Evolutionary conservation across 2,113 vertebrate genomes (phyloP).

Genomic region (Oxyruncus cristatus): DNA sequence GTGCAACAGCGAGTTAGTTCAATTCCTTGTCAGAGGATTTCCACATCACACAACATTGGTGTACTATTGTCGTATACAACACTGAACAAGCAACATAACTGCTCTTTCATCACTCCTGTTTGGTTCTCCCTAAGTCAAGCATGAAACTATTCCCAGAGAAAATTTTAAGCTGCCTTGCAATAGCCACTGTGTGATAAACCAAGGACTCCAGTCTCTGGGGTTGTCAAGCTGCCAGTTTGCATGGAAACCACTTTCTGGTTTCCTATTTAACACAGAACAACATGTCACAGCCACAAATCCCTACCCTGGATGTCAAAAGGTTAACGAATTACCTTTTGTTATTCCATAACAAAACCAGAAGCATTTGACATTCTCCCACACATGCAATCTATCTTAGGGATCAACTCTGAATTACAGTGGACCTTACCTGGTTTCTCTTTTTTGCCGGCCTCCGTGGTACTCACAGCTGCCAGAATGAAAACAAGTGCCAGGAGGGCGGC

Average conservation of each 20-base stretch:
- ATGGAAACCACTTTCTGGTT: not conserved
- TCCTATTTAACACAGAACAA: not conserved
- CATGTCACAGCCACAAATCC: not conserved
- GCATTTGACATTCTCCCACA: not conserved
- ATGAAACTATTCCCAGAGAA: not conserved
- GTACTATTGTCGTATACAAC: not conserved
- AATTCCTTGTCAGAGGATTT: not conserved
- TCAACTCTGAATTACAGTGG: not conserved
- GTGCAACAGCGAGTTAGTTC: not conserved
- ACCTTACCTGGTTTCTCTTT: conserved; percentile 80
- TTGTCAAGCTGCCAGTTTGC: not conserved
- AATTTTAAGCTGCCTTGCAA: not conserved
- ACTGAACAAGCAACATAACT: not conserved
- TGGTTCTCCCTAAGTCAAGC: not conserved
- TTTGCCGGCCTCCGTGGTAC: conserved; percentile 75
- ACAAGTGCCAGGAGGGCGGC: conserved; percentile 72
- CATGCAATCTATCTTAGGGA: not conserved
- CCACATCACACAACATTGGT: not conserved
- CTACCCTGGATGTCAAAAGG: not conserved
- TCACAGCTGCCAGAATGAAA: conserved; percentile 74
- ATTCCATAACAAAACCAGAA: not conserved
- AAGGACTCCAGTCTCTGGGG: not conserved
- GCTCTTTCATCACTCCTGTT: not conserved
- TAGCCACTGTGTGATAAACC: not conserved
- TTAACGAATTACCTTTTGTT: not conserved